Percentiles rank a stretch among this genome's conserved stretches.
Conservation (phyloP, 1,140 invertebrate species). For the Eufriesea mexicana region DNA sequence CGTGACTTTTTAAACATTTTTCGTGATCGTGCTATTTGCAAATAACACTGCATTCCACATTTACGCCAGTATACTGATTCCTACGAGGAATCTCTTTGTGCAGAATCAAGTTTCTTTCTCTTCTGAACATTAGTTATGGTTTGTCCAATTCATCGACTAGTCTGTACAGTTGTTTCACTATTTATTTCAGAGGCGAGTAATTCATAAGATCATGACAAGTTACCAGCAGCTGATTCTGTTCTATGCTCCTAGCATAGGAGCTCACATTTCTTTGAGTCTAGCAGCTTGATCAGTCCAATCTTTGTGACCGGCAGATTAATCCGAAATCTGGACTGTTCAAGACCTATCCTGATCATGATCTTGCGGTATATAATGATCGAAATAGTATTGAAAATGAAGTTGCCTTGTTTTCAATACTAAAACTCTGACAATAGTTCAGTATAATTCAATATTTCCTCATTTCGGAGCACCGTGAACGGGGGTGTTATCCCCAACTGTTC, state of each 20-base stretch:
- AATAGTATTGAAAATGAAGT: background rate
- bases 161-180: background rate
- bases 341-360: background rate
- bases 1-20: background rate
- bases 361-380: background rate
- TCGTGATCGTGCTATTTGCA: background rate
- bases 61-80: background rate
- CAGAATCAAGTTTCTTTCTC: background rate
- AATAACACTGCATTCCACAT: background rate
- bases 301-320: background rate
- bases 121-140: background rate
- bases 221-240: too few species aligned
- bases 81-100: background rate
- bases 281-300: background rate
- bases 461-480: background rate
- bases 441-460: background rate
- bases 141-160: background rate
- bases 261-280: background rate
- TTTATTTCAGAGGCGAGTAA: background rate
- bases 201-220: too few species aligned
- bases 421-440: background rate
- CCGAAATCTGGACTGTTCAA: background rate
- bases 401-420: background rate
- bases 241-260: too few species aligned
- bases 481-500: background rate